Conservation (phyloP, 2,797 vertebrate species). For the Lepilemur ruficaudatus region DNA sequence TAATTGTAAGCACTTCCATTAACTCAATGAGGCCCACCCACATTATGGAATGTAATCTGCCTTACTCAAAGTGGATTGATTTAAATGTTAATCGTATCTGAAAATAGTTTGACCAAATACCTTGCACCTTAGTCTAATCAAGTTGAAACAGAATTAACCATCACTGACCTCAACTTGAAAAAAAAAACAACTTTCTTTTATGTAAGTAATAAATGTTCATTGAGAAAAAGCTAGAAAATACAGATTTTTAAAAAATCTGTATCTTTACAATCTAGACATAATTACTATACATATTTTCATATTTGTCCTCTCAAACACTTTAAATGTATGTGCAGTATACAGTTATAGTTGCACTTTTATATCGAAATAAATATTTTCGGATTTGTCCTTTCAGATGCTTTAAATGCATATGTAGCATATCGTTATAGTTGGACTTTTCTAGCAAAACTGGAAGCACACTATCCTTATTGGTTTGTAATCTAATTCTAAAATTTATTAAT, state of each 20-base stretch:
- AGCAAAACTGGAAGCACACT: background rate
- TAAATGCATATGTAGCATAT: background rate
- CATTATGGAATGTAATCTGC: background rate
- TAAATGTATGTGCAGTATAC: background rate
- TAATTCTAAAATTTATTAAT: background rate
- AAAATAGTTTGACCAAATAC: background rate
- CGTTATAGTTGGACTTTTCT: background rate
- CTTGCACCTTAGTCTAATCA: background rate
- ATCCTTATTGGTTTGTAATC: background rate
- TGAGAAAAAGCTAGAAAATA: background rate
- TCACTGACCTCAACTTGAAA: background rate
- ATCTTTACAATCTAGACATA: background rate
- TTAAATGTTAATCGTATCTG: background rate
- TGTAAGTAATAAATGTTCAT: background rate
- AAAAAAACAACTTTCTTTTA: background rate
- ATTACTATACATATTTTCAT: background rate
- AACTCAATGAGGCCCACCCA: background rate
- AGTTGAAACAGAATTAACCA: background rate
- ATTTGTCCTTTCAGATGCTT: background rate
- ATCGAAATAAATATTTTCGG: background rate
- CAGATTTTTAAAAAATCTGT: background rate
- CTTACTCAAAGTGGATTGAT: background rate
- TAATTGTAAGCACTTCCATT: background rate
- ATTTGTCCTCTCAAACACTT: background rate
- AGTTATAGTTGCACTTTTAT: no score